Conservation (phyloP, 2,113 vertebrate species). For the Phyllostomus discolor region DNA sequence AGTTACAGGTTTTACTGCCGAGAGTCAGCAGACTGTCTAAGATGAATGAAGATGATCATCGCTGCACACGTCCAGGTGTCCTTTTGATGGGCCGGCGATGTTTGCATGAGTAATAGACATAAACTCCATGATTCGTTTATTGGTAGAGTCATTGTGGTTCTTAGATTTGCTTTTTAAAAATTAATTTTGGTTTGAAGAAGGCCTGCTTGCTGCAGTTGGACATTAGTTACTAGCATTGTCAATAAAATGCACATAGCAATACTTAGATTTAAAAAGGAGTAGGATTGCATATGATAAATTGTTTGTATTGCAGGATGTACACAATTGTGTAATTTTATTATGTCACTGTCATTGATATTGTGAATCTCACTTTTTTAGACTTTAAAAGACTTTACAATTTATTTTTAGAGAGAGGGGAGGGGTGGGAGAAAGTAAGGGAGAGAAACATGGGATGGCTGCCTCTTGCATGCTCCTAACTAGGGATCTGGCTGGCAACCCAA, state of each 20-base stretch:
- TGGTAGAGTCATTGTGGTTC: not conserved
- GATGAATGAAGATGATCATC: not conserved
- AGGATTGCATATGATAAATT: not conserved
- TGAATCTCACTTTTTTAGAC: not conserved
- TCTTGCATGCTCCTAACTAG: too few species aligned
- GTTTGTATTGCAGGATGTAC: not conserved
- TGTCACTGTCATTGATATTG: not conserved
- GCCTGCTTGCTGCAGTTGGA: not conserved
- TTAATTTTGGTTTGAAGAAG: not conserved
- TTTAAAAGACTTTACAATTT: too few species aligned
- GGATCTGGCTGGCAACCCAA: too few species aligned
- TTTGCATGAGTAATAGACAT: not conserved
- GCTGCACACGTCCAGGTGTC: not conserved
- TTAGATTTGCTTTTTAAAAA: not conserved
- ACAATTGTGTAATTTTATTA: not conserved
- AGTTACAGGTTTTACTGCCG: not conserved
- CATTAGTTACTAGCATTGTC: not conserved
- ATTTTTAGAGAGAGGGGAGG: too few species aligned
- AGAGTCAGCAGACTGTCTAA: not conserved
- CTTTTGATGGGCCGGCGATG: not conserved
- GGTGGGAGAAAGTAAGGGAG: too few species aligned
- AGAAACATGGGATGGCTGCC: too few species aligned
- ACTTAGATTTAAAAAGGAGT: not conserved
- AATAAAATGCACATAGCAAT: not conserved
- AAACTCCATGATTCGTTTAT: not conserved